Conservation (phyloP, 2,888 invertebrate species). For the Hirtodrosophila cameraria region DNA sequence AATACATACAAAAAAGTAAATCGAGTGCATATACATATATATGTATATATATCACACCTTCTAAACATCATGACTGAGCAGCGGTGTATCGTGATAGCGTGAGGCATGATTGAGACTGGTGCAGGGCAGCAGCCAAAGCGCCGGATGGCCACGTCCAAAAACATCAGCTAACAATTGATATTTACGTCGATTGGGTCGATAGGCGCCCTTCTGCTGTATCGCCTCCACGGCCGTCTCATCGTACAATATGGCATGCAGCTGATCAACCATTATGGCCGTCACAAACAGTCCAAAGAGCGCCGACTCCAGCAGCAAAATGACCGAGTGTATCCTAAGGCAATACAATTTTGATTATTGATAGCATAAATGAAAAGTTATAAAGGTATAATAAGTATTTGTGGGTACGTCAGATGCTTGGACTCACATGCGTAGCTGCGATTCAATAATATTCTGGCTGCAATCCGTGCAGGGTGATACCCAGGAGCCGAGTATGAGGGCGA, state of each 20-base stretch:
- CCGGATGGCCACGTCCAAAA: slow-evolving; percentile 90
- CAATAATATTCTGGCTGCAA: slow-evolving; percentile 87
- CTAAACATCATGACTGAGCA: slow-evolving; percentile 83
- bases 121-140: slow-evolving; percentile 90
- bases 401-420: slow-evolving; percentile 77
- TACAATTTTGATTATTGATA: no score
- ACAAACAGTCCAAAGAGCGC: slow-evolving; percentile 95
- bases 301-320: slow-evolving; percentile 91
- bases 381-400: no score
- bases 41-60: slow-evolving; percentile 29
- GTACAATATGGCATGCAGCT: slow-evolving; percentile 92
- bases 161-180: slow-evolving; percentile 90
- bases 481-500: slow-evolving; percentile 88
- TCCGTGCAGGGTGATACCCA: slow-evolving; percentile 90
- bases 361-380: no score
- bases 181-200: slow-evolving; percentile 87
- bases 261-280: slow-evolving; percentile 93
- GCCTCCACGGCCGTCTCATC: slow-evolving; percentile 94
- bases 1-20: slow-evolving; percentile 30
- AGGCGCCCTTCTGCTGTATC: slow-evolving; percentile 88
- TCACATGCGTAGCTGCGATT: slow-evolving; percentile 91
- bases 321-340: slow-evolving; percentile 89
- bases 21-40: no score
- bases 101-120: slow-evolving; percentile 84
- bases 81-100: slow-evolving; percentile 83